A percentile compares a stretch with the other conserved stretches of the same genome.
Evolutionary conservation across 2,113 vertebrate species (phyloP).

Genomic region (Mystacornis crossleyi): DNA sequence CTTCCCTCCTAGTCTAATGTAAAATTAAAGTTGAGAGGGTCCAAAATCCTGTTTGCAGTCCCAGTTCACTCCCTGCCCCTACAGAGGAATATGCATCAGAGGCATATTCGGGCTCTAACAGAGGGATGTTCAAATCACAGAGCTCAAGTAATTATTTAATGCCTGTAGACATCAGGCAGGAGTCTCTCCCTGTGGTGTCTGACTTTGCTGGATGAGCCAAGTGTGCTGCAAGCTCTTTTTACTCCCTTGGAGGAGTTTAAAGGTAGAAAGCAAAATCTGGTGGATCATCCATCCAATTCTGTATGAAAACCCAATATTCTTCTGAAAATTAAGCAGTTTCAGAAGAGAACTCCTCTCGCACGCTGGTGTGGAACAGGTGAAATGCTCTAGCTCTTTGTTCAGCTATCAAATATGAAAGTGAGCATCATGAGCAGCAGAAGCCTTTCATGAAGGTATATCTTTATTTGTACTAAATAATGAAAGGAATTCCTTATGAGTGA

Average conservation of each 20-base stretch:
- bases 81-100: background rate
- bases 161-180: slow-evolving; percentile 5
- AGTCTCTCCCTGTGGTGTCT: background rate
- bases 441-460: background rate
- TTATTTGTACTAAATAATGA: slow-evolving; percentile 54
- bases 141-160: background rate
- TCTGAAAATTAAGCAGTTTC: background rate
- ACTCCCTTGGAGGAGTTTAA: background rate
- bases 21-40: background rate
- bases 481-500: slow-evolving; percentile 42
- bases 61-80: background rate
- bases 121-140: background rate
- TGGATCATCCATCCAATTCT: background rate
- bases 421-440: background rate
- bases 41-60: background rate
- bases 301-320: background rate
- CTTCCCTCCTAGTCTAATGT: background rate
- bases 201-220: background rate
- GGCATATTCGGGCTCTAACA: background rate
- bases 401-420: slow-evolving; percentile 23
- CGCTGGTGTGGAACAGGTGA: background rate
- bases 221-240: background rate
- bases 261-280: background rate
- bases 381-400: background rate
- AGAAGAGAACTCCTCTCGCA: background rate